Evolutionary conservation across 2,888 invertebrate genomes (phyloP).

Genomic region (Geotrupes spiniger): DNA sequence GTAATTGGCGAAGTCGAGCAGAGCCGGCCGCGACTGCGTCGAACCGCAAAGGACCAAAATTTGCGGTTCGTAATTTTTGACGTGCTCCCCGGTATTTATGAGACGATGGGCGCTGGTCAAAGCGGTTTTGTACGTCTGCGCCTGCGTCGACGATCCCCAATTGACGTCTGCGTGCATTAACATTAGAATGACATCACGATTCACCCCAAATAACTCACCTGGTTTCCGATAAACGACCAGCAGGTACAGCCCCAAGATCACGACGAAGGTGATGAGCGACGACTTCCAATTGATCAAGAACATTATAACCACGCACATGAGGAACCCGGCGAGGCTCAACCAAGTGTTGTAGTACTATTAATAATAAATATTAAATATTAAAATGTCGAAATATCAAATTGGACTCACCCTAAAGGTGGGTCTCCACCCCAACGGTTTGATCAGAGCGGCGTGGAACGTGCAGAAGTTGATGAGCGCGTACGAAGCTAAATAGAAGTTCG

Average conservation of each 20-base stretch:
- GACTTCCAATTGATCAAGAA: conserved; percentile 91
- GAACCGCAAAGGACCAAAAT: conserved; percentile 81
- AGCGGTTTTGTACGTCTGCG: conserved; percentile 92
- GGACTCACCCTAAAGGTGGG: conserved; percentile 77
- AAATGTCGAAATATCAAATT: conserved; percentile 6
- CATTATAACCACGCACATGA: conserved; percentile 86
- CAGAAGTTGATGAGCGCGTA: conserved; percentile 95
- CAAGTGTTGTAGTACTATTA: conserved; percentile 90
- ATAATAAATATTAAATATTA: conserved; percentile 34
- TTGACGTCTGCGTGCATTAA: conserved; percentile 70
- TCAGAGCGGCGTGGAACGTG: conserved; percentile 88
- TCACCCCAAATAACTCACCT: conserved; percentile 53
- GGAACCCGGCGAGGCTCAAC: conserved; percentile 80
- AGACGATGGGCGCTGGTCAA: conserved; percentile 78
- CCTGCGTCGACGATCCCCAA: conserved; percentile 97
- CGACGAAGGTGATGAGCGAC: conserved; percentile 85
- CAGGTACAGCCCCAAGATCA: conserved; percentile 85
- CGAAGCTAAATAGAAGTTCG: conserved; percentile 93
- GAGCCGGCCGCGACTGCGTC: conserved; percentile 79
- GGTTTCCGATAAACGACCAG: conserved; percentile 93
- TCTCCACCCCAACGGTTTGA: conserved; percentile 86
- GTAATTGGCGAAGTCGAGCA: conserved; percentile 86
- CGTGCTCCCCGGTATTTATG: conserved; percentile 87
- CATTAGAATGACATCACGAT: not conserved
- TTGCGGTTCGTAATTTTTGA: conserved; percentile 97